Evolutionary conservation across 2,113 vertebrate genomes (phyloP).

Genomic region (Rhinogobius similis): DNA sequence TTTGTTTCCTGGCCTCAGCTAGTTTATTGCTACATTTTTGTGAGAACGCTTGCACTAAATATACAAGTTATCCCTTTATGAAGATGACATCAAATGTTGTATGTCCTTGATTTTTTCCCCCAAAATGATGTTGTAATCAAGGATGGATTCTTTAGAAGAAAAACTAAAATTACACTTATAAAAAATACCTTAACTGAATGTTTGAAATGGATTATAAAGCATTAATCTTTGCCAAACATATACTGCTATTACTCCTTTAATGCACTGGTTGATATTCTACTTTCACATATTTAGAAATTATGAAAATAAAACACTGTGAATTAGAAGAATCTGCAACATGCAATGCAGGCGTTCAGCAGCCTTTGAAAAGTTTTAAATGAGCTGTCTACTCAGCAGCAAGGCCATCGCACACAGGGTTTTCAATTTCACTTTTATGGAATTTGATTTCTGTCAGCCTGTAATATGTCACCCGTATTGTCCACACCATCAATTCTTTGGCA

Average conservation of each 20-base stretch:
- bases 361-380: slow-evolving; percentile 72
- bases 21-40: slow-evolving; percentile 10
- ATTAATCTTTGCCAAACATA: too few relatives aligned
- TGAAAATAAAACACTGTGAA: slow-evolving; percentile 32
- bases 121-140: background rate
- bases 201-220: too few relatives aligned
- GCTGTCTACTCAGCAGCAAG: slow-evolving; percentile 72
- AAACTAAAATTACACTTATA: background rate
- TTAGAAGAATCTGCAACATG: slow-evolving; percentile 63
- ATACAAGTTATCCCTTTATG: slow-evolving; percentile 1
- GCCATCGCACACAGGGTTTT: slow-evolving; percentile 72
- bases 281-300: slow-evolving; percentile 28
- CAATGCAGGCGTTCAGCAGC: slow-evolving; percentile 40
- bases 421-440: slow-evolving; percentile 83
- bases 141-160: background rate
- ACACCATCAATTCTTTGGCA: slow-evolving; percentile 77
- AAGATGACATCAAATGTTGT: background rate
- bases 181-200: too few relatives aligned
- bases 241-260: background rate
- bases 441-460: slow-evolving; percentile 81
- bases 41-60: background rate
- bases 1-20: background rate
- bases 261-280: slow-evolving; percentile 1
- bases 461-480: slow-evolving; percentile 79
- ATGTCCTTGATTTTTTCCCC: background rate